Percentiles rank a stretch among this genome's conserved stretches.
phyloP scores from a whole-genome alignment of 2,797 vertebrate genomes.

The Paedocypris micromegethes region DNA sequence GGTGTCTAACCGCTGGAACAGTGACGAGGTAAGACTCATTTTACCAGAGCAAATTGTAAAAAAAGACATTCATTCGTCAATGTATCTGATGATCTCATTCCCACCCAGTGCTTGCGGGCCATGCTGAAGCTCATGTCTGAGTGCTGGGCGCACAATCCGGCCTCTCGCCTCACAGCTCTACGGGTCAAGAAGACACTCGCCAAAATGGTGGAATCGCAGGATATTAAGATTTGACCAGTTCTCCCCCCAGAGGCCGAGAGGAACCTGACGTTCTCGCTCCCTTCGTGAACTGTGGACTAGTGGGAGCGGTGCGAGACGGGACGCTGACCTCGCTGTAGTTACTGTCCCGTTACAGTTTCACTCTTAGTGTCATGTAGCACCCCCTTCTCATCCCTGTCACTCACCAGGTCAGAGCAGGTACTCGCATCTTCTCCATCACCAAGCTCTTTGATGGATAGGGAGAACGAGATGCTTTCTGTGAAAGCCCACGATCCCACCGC shows the following conservation, averaged over 20 bases:
- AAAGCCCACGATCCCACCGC: constrained; percentile 71
- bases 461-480: constrained; percentile 87
- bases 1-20: constrained; percentile 93
- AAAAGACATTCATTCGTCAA: too few relatives aligned
- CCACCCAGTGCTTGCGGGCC: constrained; percentile 83
- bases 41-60: not conserved
- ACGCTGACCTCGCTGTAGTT: constrained; percentile 15
- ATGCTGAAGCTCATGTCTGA: constrained; percentile 97
- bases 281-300: not conserved
- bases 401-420: constrained; percentile 2
- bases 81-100: not conserved
- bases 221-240: constrained; percentile 89
- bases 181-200: constrained; percentile 98
- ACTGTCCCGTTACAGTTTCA: constrained; percentile 18
- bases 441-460: constrained; percentile 16
- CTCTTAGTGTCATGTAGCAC: constrained; percentile 33
- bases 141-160: constrained; percentile 95
- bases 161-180: constrained; percentile 92
- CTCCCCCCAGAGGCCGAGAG: not conserved
- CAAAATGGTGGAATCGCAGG: constrained; percentile 98
- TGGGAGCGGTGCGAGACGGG: constrained; percentile 24
- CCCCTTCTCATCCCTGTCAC: constrained; percentile 42
- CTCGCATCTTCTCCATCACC: not conserved
- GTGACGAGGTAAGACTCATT: constrained; percentile 79
- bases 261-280: too few relatives aligned